Conservation (phyloP, 2,113 vertebrate genomes). For the Xiphophorus couchianus region DNA sequence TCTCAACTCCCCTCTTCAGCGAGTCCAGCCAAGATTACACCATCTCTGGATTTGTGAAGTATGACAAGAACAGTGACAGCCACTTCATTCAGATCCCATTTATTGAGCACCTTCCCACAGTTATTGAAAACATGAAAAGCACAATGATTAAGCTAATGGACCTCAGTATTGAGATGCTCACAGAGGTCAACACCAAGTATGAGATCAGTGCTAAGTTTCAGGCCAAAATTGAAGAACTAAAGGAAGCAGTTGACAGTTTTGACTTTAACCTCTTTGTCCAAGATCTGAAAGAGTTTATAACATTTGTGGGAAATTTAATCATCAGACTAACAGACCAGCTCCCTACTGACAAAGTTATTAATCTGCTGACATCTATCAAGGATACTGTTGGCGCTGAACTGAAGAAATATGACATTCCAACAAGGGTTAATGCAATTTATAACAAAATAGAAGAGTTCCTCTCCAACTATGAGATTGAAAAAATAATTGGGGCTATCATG, state of each 20-base stretch:
- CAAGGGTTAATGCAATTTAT: conserved; percentile 78
- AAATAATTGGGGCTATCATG: conserved; percentile 80
- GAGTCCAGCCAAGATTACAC: conserved; percentile 79
- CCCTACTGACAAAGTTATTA: conserved; percentile 77
- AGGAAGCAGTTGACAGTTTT: conserved; percentile 80
- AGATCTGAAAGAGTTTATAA: conserved; percentile 75
- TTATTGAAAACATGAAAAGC: conserved; percentile 81
- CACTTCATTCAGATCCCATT: conserved; percentile 87
- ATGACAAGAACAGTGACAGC: conserved; percentile 90
- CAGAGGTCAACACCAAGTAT: conserved; percentile 80
- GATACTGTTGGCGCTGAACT: conserved; percentile 76
- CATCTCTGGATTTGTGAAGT: conserved; percentile 86
- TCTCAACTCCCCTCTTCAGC: conserved; percentile 78
- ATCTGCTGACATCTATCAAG: conserved; percentile 78
- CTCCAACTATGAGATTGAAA: conserved; percentile 83
- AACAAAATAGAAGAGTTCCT: conserved; percentile 78
- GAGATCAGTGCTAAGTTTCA: conserved; percentile 79
- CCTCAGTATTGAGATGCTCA: conserved; percentile 76
- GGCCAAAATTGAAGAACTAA: conserved; percentile 80
- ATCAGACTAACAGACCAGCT: conserved; percentile 73
- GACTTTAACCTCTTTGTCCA: conserved; percentile 76
- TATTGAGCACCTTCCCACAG: conserved; percentile 80
- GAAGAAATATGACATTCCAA: conserved; percentile 79
- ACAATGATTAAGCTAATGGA: conserved; percentile 74
- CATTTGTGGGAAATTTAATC: conserved; percentile 70